Base-by-base conservation (phyloP, 2,797 vertebrate genomes). In the Lithobates pipiens region DNA sequence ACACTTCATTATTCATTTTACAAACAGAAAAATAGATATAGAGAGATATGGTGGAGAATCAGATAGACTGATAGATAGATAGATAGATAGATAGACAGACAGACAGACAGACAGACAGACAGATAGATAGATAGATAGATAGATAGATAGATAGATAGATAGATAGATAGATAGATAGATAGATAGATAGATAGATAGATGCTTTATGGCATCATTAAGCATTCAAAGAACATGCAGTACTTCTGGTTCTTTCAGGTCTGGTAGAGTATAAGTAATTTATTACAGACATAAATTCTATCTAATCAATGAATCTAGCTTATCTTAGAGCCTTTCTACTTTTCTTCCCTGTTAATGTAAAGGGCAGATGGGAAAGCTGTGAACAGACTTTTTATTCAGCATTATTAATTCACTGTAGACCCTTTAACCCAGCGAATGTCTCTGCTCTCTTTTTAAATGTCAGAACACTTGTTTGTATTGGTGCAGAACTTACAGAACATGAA, bases 371-470 rank as follows among this genome's bases (percentile, higher is more conserved):
- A 85, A 29, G 61, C 46, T 72, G 4, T 39, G 74, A 80, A 39
- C 13, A 27, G 63, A 54, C 67, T 44, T 54, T 69, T 27, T 63
- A 42, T 10, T 5, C 46, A 16, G 5, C 39, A 82, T 86, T 34
- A 46, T 73, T 82, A 65, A 77, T 86, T 82, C 68, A 86, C 76
- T 16, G 10, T 44, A 77, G 68, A 27, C 15, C 75, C 67, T 72
- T 67, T 82, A 77, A 73, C 80, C 85, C 54, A 7, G 70, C 18
- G 76, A 68, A 86, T 65, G 36, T 54, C 78, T 70, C 68, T 71
- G 67, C 78, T 76, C 76, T 68, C 65, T 50, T 25, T 29, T 46
- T 76, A 86, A 82, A 86, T 82, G 79, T 82, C 79, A 75, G 46
- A 71, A 61, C 67, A 67, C 75, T 65, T 44, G 25, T 81, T 44